Base-by-base conservation (phyloP, 1,140 invertebrate genomes). In the Drosophila erecta region DNA sequence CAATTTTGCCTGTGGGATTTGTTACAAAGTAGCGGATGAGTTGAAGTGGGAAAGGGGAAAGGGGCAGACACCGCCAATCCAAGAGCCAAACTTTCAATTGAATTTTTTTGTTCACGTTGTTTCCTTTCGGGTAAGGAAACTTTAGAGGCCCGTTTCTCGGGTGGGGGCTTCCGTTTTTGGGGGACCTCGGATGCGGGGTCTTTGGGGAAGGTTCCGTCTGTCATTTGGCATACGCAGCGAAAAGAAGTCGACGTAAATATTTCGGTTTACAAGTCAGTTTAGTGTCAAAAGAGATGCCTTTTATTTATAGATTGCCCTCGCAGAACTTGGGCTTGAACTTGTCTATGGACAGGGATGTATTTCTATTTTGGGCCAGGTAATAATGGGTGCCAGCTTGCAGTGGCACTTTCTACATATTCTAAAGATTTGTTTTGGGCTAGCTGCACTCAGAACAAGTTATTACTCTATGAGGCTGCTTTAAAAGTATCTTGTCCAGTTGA, bases 1-100 rank as follows among this genome's bases (percentile, higher is more conserved):
- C 81, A 86, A 86, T 86, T 86, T 86, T 73, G 81, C 79, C 84
- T 86, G 79, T 87, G 81, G 81, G 83, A 86, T 86, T 86, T 86
- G 83, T 79, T 86, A 79, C 79, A 80, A 71, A 80, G 79, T 83
- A 86, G 87, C 80, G 75, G 81, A 81, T 78, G 70, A 87, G 66
- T 69, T 64, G 56, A 73, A 57, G 66, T 43, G 64, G 44, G 37
- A 40, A 35, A 24, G 41, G 61, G 22, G 20, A 27, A 30, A 30
- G 40, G 60, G 46, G 66, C 66, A 70, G 66, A 70, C 81, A 73
- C 56, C 61, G 64, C 59, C 79, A 73, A 73, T 79, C 80, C 76
- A 84, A 69, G 69, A 69, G 78, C 54, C 62, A 81, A 86, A 87
- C 81, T 86, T 86, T 86, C 81, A 86, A 86, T 86, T 86, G 81